Conservation (phyloP, 1,140 invertebrate genomes). For the Papilio helenus region DNA sequence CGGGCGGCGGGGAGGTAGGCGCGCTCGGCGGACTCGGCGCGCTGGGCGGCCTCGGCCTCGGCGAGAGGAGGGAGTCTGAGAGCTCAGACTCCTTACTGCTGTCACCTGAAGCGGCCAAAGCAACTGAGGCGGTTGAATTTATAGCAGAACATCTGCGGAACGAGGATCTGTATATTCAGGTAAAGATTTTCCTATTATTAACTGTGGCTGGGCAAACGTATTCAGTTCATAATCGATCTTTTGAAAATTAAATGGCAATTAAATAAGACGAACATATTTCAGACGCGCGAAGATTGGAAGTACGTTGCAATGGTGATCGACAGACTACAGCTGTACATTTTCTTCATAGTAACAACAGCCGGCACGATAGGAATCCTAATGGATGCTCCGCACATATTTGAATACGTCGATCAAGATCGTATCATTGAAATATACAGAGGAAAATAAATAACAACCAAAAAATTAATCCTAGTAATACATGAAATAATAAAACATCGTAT, state of each 20-base stretch:
- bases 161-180: constrained; percentile 98
- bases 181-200: constrained; percentile 63
- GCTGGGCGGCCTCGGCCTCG: constrained; percentile 80
- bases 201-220: no score
- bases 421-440: constrained; percentile 97
- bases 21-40: constrained; percentile 82
- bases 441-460: constrained; percentile 85
- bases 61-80: constrained; percentile 92
- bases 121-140: constrained; percentile 98
- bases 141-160: constrained; percentile 98
- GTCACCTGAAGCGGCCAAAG: constrained; percentile 96
- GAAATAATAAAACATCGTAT: constrained; percentile 20
- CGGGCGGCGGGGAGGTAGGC: constrained; percentile 88
- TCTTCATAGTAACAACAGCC: constrained; percentile 98
- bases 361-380: constrained; percentile 98
- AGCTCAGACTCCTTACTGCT: constrained; percentile 94
- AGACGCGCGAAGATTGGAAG: constrained; percentile 99
- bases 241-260: background rate
- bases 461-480: constrained; percentile 8
- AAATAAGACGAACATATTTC: constrained; percentile 53
- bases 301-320: constrained; percentile 99
- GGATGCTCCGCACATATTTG: constrained; percentile 99
- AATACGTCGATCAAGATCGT: constrained; percentile 98
- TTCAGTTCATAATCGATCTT: background rate
- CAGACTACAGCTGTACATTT: constrained; percentile 97